Base-by-base conservation (phyloP, 30 jellyfish, hydroid and myxozoan species). In the Calvadosia cruxmelitensis region DNA sequence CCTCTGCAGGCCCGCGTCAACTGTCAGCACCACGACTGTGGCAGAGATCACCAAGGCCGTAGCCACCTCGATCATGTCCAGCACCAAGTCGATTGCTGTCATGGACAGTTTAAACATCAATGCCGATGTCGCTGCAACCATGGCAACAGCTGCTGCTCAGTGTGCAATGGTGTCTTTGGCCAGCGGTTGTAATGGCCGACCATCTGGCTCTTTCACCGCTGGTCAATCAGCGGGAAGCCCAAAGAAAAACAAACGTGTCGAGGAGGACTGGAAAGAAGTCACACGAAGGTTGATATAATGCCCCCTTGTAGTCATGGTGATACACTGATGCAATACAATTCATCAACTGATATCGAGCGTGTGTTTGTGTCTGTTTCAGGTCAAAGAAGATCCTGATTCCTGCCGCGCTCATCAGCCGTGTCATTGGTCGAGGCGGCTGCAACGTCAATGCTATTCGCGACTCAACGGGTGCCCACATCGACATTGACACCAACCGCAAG, bases 141-240 rank as follows among this genome's bases (percentile, higher is more conserved):
- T 86, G 96, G 96, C 92, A 16, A 78, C 96, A 29, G 96, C 96
- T 26, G 94, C 92, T 31, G 96, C 96, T 34, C 96, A 86, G 74
- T 80, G 96, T 52, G 96, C 94, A 2, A 76, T 80, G 29, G 92
- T 86, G n/a, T 70, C 96, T 13, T 68, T 82, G 34, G 36, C 78
- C 2, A 68, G 86, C 53, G 77, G 83, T 27, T 29, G 34, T 66
- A 16, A 23, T 31, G 25, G 26, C 68, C 24, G 48, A n/a, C 80
- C 27, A 27, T 36, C 49, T 15, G 7, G 16, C 20, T 13, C n/a
- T 0, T 20, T 20, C 16, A 57, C 42, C 64, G 28, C 7, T 7
- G 67, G 76, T 24, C n/a, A 29, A 27, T 29, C 33, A n/a, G 82
- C 62, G 23, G 67, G 80, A 2, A 86, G 96, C 63, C 96, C 94